These are phyloP conservation scores for Oenanthe melanoleuca DNA, from an alignment of 2,113 vertebrate species.

Conservation along the genomic window DNA sequence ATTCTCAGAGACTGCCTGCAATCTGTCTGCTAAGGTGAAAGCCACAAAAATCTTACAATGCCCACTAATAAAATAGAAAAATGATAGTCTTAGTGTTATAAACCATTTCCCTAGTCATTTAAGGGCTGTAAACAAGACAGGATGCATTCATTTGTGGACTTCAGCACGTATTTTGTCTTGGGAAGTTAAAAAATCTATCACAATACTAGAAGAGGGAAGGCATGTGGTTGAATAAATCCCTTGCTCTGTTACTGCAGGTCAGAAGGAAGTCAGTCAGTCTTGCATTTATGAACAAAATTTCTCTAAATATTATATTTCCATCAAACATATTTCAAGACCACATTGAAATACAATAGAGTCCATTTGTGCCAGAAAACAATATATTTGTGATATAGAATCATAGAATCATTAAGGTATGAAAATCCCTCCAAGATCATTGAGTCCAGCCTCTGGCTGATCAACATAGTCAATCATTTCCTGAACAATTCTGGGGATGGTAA, in stretches of 20 bases:
- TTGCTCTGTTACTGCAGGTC: background rate
- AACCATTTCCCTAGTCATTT: background rate
- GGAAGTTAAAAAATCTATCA: background rate
- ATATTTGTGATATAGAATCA: background rate
- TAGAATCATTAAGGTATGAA: background rate
- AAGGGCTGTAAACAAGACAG: background rate
- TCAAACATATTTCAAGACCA: background rate
- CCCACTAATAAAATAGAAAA: slow-evolving; percentile 14
- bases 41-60: background rate
- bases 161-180: background rate
- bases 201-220: background rate
- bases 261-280: background rate
- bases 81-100: background rate
- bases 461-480: background rate
- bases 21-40: background rate
- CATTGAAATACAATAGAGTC: background rate
- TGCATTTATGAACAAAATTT: background rate
- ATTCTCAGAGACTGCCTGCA: background rate
- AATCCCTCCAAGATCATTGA: background rate
- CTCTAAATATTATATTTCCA: background rate
- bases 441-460: background rate
- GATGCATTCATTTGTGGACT: background rate
- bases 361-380: background rate
- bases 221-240: background rate
- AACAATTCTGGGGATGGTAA: background rate